A percentile compares a stretch with the other conserved stretches of the same genome.
phyloP scores from a whole-genome alignment of 2,113 vertebrate species.

The Tragelaphus strepsiceros region DNA sequence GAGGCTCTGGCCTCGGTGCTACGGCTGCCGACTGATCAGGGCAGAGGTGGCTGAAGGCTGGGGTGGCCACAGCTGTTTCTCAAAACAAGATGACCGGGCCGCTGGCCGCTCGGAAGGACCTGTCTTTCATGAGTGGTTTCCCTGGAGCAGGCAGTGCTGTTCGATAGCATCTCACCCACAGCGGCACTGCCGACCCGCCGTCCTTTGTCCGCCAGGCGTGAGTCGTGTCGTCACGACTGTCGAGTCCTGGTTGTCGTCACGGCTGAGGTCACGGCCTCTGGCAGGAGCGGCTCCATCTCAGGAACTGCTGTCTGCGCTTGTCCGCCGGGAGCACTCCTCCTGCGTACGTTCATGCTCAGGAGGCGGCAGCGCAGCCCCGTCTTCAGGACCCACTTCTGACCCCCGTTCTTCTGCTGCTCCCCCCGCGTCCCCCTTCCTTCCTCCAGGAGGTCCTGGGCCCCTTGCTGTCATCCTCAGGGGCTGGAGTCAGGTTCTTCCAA shows the following conservation, averaged over 20 bases:
- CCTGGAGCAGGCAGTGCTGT: not conserved
- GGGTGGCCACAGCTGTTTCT: not conserved
- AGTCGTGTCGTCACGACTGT: no score
- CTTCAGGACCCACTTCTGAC: not conserved
- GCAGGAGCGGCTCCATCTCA: not conserved
- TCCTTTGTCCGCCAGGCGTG: accelerated
- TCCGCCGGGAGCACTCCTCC: not conserved
- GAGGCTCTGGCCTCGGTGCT: not conserved
- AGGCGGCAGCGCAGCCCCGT: not conserved
- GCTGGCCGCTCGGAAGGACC: not conserved
- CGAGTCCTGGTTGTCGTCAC: accelerated
- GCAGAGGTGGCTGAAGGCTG: not conserved
- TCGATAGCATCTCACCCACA: accelerated
- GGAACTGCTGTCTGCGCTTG: accelerated
- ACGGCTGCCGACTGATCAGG: not conserved
- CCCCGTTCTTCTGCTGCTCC: not conserved
- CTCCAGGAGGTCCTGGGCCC: not conserved
- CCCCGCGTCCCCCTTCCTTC: not conserved
- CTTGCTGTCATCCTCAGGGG: not conserved
- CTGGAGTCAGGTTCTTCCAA: not conserved
- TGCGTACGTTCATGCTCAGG: accelerated
- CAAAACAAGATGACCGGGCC: not conserved
- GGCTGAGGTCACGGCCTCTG: accelerated
- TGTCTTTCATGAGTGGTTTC: no score
- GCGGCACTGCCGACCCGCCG: not conserved